Conservation (phyloP, 2,888 invertebrate genomes). For the Buathra laborator region DNA sequence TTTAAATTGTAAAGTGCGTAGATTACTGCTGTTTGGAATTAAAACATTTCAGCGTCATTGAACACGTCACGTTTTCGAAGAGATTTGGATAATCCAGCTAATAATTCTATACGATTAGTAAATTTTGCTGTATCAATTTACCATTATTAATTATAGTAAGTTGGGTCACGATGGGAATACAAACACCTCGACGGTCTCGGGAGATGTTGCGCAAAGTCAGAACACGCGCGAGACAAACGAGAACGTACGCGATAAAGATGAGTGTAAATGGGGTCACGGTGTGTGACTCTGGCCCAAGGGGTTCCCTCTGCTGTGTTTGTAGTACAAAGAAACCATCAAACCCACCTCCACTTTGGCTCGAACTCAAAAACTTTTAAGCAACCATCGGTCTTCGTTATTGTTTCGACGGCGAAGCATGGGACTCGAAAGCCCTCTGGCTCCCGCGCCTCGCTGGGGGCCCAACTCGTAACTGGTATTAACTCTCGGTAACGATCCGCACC, state of each 20-base stretch:
- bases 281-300: slow-evolving; percentile 34
- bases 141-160: slow-evolving; percentile 16
- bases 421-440: slow-evolving; percentile 10
- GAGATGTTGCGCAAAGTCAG: slow-evolving; percentile 18
- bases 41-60: too few species aligned
- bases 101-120: neutral
- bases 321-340: slow-evolving; percentile 15
- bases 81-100: neutral
- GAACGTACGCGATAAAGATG: slow-evolving; percentile 57
- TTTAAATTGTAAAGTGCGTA: neutral
- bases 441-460: slow-evolving; percentile 1
- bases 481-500: slow-evolving; percentile 62
- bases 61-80: too few species aligned
- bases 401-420: slow-evolving; percentile 49
- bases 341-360: slow-evolving; percentile 64
- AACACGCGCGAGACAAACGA: slow-evolving; percentile 31
- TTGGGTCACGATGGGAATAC: neutral
- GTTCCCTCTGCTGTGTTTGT: slow-evolving; percentile 11
- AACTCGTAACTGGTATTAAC: slow-evolving; percentile 53
- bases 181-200: neutral
- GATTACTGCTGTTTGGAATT: too few species aligned
- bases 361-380: slow-evolving; percentile 69
- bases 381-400: slow-evolving; percentile 71
- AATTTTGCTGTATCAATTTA: slow-evolving; percentile 11
- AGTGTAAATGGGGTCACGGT: slow-evolving; percentile 59